These are phyloP conservation scores for Hemibagrus wyckioides DNA, from an alignment of 2,113 vertebrate species.

Conservation along the genomic window DNA sequence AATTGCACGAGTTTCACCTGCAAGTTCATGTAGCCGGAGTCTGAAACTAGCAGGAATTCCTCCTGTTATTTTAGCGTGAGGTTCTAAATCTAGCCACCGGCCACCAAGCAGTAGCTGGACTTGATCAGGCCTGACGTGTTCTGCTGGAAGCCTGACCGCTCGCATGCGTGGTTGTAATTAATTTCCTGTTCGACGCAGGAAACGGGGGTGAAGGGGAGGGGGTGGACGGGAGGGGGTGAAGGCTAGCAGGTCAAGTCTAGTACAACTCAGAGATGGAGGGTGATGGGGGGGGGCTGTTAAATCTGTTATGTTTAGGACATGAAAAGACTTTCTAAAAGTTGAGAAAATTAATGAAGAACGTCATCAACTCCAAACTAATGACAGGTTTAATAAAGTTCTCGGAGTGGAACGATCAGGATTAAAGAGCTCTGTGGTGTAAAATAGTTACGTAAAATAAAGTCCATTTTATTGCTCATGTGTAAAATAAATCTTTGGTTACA, in stretches of 20 bases:
- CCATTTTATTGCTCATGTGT: neutral
- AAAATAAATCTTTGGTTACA: neutral
- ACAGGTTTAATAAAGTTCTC: neutral
- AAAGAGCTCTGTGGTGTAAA: neutral
- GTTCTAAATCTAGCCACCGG: constrained; percentile 8
- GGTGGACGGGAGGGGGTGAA: neutral
- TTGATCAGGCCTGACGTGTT: constrained; percentile 21
- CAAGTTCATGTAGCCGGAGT: neutral
- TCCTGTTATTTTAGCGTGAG: neutral
- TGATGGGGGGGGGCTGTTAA: neutral
- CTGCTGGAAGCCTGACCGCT: neutral
- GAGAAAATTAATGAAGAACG: neutral
- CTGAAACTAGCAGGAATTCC: neutral
- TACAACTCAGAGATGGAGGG: neutral
- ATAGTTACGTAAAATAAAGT: too few species aligned
- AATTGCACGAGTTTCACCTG: constrained; percentile 26
- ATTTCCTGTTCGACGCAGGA: constrained; percentile 28
- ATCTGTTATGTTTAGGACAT: neutral
- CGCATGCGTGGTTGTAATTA: constrained; percentile 19
- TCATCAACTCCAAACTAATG: neutral
- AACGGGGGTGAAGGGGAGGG: neutral
- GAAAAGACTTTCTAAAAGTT: neutral
- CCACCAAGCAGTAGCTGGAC: constrained; percentile 13
- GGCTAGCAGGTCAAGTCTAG: neutral
- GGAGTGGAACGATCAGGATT: neutral